Conservation (phyloP, 1,140 invertebrate genomes). For the Nilaparvata lugens region DNA sequence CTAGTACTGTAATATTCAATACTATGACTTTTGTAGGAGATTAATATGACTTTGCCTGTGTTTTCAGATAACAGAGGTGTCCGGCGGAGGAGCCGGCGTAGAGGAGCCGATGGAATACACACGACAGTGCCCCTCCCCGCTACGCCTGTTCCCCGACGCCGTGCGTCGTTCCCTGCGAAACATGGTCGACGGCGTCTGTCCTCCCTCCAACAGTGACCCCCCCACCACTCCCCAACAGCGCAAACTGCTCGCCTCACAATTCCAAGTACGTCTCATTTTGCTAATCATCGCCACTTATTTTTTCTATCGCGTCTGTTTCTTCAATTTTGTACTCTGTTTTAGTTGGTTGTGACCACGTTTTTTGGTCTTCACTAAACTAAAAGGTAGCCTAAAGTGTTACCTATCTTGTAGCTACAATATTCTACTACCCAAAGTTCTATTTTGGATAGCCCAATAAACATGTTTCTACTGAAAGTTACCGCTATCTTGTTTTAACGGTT, state of each 20-base stretch:
- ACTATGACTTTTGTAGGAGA: too few species aligned
- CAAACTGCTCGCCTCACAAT: conserved; percentile 60
- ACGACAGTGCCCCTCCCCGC: conserved; percentile 76
- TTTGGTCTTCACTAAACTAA: too few species aligned
- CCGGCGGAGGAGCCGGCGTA: background rate
- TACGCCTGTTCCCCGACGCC: conserved; percentile 69
- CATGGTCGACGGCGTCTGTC: conserved; percentile 74
- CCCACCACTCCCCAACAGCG: conserved; percentile 35
- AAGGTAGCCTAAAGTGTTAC: too few species aligned
- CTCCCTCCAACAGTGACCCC: conserved; percentile 26
- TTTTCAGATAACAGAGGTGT: too few species aligned
- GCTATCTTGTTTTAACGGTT: too few species aligned
- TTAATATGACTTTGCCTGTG: too few species aligned
- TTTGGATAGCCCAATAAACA: too few species aligned
- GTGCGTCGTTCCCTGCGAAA: conserved; percentile 70
- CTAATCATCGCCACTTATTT: background rate
- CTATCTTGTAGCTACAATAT: too few species aligned
- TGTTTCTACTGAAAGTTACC: too few species aligned
- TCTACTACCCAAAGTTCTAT: too few species aligned
- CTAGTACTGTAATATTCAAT: too few species aligned
- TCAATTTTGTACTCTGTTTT: background rate
- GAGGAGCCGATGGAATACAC: conserved; percentile 41
- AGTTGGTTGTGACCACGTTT: too few species aligned
- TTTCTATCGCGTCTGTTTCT: background rate
- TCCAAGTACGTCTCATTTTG: conserved; percentile 41